phyloP scores from a whole-genome alignment of 2,113 vertebrate genomes.

The Rhinopomastus cyanomelas region DNA sequence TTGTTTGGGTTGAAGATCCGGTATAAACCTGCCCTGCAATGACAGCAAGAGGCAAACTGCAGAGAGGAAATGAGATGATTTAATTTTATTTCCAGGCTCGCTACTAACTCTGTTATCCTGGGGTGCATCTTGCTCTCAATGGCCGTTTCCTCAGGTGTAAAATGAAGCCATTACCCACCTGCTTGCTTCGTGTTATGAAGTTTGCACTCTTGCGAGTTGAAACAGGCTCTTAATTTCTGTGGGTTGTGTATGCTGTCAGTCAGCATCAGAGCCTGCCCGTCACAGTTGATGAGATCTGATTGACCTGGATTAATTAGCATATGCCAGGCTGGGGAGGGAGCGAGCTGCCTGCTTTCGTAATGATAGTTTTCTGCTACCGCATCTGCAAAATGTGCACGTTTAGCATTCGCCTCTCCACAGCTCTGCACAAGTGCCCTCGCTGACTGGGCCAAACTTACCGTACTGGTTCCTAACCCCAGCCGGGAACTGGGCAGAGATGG shows the following conservation, averaged over 20 bases:
- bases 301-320: not conserved
- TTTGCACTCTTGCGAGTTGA: slow-evolving; percentile 7
- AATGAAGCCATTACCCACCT: slow-evolving; percentile 24
- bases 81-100: slow-evolving; percentile 5
- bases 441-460: not conserved
- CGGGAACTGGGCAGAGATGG: not conserved
- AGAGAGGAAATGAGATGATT: not conserved
- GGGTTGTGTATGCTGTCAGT: not conserved
- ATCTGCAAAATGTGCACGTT: not conserved
- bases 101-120: not conserved
- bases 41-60: not conserved
- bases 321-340: not conserved
- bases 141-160: slow-evolving; percentile 39
- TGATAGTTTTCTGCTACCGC: not conserved
- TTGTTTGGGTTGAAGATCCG: not conserved
- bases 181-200: not conserved
- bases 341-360: not conserved
- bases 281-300: not conserved
- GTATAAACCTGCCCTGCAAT: not conserved
- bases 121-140: not conserved
- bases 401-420: fast-evolving
- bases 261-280: not conserved
- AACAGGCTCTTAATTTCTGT: not conserved
- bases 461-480: not conserved
- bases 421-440: fast-evolving